Evolutionary conservation across 2,113 vertebrate genomes (phyloP), one percentile per base, ranked within the genome.

Genomic region (Rana temporaria): DNA sequence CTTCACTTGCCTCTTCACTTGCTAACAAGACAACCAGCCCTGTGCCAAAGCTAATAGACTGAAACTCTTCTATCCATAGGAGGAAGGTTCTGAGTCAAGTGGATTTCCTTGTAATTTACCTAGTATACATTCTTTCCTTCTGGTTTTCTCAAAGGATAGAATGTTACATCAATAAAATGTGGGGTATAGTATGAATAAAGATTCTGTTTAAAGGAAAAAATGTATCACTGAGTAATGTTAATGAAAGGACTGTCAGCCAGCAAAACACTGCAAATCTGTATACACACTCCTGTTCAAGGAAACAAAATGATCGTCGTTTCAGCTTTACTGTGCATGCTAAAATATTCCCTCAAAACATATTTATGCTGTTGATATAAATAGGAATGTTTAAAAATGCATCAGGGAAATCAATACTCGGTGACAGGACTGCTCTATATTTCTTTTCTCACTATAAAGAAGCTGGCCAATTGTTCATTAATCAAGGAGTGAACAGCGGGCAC

Each of bases 361-460:
- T 79, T 79, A 68, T 68, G 53, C 30, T 56, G 48, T 67, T 22
- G 53, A 67, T 79, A 79, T 79, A 79, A 68, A 79, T 52, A 68
- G 65, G 53, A 68, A 68, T 69, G 19, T 53, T 79, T 56, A 68
- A 79, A 66, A 79, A 68, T 79, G 53, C 65, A 79, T 79, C 64
- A 79, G 63, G 64, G 77, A 38, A 79, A 79, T 79, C 65, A 69
- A 79, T 79, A 79, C 52, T 42, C 19, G 30, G 32, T 79, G 64
- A 79, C 64, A 79, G 24, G 77, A 53, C 32, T 38, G 26, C 42
- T 79, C 64, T 69, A 22, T 30, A 67, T 79, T 69, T 69, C 53
- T 60, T 66, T 55, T 67, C 62, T 55, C 24, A 78, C 48, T 4
- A 52, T 66, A 18, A 34, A 66, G 38, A 66, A 78, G 26, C 63